Evolutionary conservation across 2,113 vertebrate genomes (phyloP), one percentile per base, ranked within the genome.

Genomic region (Furnarius figulus): DNA sequence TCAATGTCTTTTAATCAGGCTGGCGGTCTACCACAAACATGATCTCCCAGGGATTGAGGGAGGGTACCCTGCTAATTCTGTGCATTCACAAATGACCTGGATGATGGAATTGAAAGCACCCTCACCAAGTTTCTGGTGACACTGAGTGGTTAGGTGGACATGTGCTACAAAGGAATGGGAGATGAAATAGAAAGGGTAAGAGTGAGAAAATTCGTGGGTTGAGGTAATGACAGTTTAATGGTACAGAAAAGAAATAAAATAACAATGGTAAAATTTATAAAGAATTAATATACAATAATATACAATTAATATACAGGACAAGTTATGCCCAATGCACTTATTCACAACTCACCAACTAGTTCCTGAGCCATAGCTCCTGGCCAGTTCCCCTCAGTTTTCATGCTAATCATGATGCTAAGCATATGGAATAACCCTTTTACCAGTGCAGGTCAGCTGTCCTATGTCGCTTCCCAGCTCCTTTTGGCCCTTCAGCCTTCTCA

Each of bases 261-360:
- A 35, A 23, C 13, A 35, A 40, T 3, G 2, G 14, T 16, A 62
- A n/a, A n/a, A 62, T 55, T 55, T 13, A 19, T 0, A 0, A 62
- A n/a, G 24, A 71, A 77, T 40, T 40, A 40, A 40, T 40, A 40
- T 13, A 40, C 40, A 40, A 40, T 40, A 40, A 40, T 40, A 40
- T 40, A 62, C 19, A 53, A 24, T 6, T 20, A 71, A 44, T 24
- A 55, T 24, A 47, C 12, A n/a, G 62, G 70, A n/a, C 18, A 20
- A 8, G 33, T 19, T 5, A 46, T 62, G 12, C 12, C 33, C 28
- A 70, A 30, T 62, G 47, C 23, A n/a, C 6, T 24, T 40, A 40
- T 40, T 47, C 15, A n/a, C 12, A 8, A 28, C 12, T 30, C 12
- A 59, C 40, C 40, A 40, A 14, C 56, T 33, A 59, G 22, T 10